Base-by-base conservation (phyloP, 2,888 invertebrate species). In the Micropterix aruncella region DNA sequence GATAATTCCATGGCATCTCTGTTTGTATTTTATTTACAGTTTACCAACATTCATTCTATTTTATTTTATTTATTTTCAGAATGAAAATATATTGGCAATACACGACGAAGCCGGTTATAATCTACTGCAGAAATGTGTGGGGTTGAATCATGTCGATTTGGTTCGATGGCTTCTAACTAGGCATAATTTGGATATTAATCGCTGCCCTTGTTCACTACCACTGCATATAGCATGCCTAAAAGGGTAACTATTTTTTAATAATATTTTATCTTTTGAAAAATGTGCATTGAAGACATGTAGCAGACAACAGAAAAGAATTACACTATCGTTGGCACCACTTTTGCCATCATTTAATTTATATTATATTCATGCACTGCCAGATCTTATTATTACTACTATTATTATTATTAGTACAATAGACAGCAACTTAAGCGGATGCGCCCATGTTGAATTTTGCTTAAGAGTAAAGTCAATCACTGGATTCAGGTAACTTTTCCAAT, bases 201-300 rank as follows among this genome's bases (percentile, higher is more conserved):
- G 79, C 16, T 79, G 80, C 50, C 75, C 79, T n/a, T 85, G 85
- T 57, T 83, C 83, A 50, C 65, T 83, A 42, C 84, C 85, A 2
- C 62, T 84, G 42, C 84, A 85, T 57, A 79, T 85, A 46, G 84
- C 85, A 15, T 83, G 83, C 50, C 63, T 78, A 27, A 77, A 80
- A 55, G 85, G 83, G 62, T 74, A 57, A 54, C 57, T 53, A 18
- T 44, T 45, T 39, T 40, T 16, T 27, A 37, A 15, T 18, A 39
- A 18, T 18, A 16, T 18, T 37, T 5, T 7, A 12, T 27, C 5
- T 27, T 27, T 5, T 27, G 5, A 12, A 27, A 27, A 27, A 12
- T 27, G 2, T 2, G 19, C 7, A 37, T 48, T 36, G 19, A 17
- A 38, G 41, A 37, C 44, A 38, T 18, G 15, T 12, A 17, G n/a